Evolutionary conservation across 2,113 vertebrate genomes (phyloP), one percentile per base, ranked within the genome.

Genomic region (Blennius ocellaris): DNA sequence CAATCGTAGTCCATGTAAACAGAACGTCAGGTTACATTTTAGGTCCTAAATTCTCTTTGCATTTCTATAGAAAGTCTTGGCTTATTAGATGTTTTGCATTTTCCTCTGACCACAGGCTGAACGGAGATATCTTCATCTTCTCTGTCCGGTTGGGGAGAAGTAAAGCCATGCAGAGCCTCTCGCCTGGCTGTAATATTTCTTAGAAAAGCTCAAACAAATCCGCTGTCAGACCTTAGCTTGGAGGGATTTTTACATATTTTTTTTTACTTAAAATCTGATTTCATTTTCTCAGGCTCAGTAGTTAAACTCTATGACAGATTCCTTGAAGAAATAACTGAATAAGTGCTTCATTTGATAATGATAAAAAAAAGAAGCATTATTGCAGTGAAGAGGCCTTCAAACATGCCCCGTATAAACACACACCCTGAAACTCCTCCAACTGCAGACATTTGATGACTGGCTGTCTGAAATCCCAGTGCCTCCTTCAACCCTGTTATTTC

Each of bases 361-460:
- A n/a, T n/a, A 30, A 30, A 0, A 62, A 54, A 11, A 38, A 12
- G 3, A 38, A 57, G 45, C 21, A 21, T 43, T 30, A 30, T 58
- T 16, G 44, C 45, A 44, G 36, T 16, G 44, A 11, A 82, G 58
- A 59, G 61, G 73, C 57, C 41, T 63, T 1, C 40, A 65, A 63
- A 62, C 61, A 51, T 7, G 36, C 53, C 38, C 8, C 0, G 51
- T 36, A 0, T 58, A 55, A 76, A 63, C 69, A 58, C 48, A 38
- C 52, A 48, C 44, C 44, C 64, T 53, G 12, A 69, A 41, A 74
- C 39, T 60, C 11, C 7, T 37, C 7, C 21, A 11, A 21, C 81
- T 39, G 17, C 75, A 58, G 5, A 6, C 17, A 7, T 45, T 15
- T 52, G 61, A 71, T 21, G 39, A 55, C 7, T 21, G 40, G 45